Base-by-base conservation (phyloP, 2,888 invertebrate species). In the Kuschelorhynchus macadamiae region DNA sequence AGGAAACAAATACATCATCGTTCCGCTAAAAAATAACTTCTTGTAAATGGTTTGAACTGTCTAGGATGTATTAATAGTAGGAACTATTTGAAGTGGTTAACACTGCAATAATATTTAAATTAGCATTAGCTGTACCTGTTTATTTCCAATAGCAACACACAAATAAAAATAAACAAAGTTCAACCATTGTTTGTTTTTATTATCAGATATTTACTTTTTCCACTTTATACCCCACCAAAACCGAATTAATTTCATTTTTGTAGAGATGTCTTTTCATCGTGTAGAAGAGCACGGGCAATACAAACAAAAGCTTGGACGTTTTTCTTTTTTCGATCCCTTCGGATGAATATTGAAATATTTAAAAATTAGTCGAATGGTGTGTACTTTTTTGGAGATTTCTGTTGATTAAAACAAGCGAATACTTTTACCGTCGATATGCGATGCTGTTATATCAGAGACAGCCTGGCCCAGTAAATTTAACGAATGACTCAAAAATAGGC, bases 131-230 rank as follows among this genome's bases (percentile, higher is more conserved):
- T 12, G 30, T 30, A 4, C 30, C 41, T 39, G 50, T 33, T 41
- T 61, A 55, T 55, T 55, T 41, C 55, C 55, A 41, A 52, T 52
- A 52, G 33, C 52, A 42, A 32, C 52, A 61, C 52, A 52, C 30
- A 41, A 42, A 61, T 50, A 50, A 60, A 60, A 49, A 20, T 60
- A 25, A 52, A 20, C 39, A 32, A 52, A 17, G 52, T 50, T 61
- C 14, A 60, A 39, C 39, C 52, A 39, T 25, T 52, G 61, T 61
- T 52, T 61, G 32, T 42, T 49, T 49, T 60, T 14, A 25, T 12
- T 50, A 16, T 39, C 41, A 36, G 16, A 25, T 60, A 41, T 60
- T 60, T 49, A 25, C 50, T 59, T 21, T 59, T 32, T 12, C 18
- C 32, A 32, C 42, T 61, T 61, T 32, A 42, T 61, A 42, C 42